Base-by-base conservation (phyloP, 2,113 vertebrate genomes). In the Oncorhynchus nerka region DNA sequence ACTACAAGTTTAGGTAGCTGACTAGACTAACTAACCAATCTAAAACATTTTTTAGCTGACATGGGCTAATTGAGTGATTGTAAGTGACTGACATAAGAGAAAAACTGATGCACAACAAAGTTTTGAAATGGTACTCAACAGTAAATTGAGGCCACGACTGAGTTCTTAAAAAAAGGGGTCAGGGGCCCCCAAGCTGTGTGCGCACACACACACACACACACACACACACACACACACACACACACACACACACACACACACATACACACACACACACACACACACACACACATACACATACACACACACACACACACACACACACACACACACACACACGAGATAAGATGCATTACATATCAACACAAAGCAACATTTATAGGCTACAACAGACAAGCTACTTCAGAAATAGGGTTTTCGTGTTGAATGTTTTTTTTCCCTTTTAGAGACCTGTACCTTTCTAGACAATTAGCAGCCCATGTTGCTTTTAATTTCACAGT, bases 351-450 rank as follows among this genome's bases (percentile, higher is more conserved):
- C 82, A 75, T 73, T 30, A 78, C 73, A 28, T 78, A 73, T 70
- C 57, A 80, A 76, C 69, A 49, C 87, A 91, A 91, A 87, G 82
- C 82, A 75, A 83, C 81, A 78, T 80, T 71, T 74, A 75, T 79
- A 51, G 49, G 16, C 51, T 55, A 78, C 71, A 70, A 81, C 70
- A 76, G 71, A 80, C 85, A 71, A 84, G 83, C 77, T 79, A 84
- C 78, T 83, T 85, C 30, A 75, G 81, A 79, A 83, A 76, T 78
- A 77, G 77, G 77, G 75, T 69, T 28, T 85, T 87, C 86, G 87
- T 90, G 88, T 80, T 89, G 74, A 76, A 86, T 75, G 28, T 80
- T 72, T 61, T 32, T 55, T 22, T 5, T 0, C 7, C n/a, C n/a
- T 62, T 62, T 13, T 55, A 55, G 16, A 55, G 49, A 55, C 12